Evolutionary conservation across 2,797 vertebrate genomes (phyloP).

Genomic region (Antennarius maculatus): DNA sequence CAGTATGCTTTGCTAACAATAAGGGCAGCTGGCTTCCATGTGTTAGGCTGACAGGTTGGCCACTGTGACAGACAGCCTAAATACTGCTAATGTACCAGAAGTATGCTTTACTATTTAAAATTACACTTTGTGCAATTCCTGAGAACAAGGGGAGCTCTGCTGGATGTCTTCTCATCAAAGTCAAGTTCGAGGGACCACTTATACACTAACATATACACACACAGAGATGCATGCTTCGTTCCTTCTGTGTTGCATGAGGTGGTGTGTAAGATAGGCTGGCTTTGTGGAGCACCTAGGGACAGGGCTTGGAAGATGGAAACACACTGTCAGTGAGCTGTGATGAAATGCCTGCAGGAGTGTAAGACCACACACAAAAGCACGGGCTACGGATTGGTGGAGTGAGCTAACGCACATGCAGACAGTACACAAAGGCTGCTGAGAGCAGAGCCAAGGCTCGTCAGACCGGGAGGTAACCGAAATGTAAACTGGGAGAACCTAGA

Average conservation of each 20-base stretch:
- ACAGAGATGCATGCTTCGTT: neutral
- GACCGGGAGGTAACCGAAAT: conserved; percentile 5
- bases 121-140: neutral
- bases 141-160: conserved; percentile 12
- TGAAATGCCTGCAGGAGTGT: conserved; percentile 59
- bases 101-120: conserved; percentile 11
- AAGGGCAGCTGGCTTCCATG: neutral
- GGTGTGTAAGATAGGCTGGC: conserved; percentile 26
- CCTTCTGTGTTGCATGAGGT: neutral
- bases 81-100: conserved; percentile 27
- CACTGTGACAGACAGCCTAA: conserved; percentile 13
- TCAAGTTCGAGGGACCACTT: conserved; percentile 13
- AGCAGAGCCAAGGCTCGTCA: neutral
- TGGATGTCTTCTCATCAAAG: conserved; percentile 31
- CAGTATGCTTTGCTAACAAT: conserved; percentile 1
- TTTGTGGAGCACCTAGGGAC: conserved; percentile 50
- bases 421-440: neutral
- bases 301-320: conserved; percentile 60
- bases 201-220: neutral
- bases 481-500: conserved; percentile 1
- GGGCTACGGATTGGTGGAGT: conserved; percentile 6
- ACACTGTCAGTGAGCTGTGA: conserved; percentile 61
- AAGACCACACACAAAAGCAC: conserved; percentile 34
- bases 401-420: conserved; percentile 7
- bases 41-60: neutral